Evolutionary conservation across 2,888 invertebrate species (phyloP).

Genomic region (Tineola bisselliella): DNA sequence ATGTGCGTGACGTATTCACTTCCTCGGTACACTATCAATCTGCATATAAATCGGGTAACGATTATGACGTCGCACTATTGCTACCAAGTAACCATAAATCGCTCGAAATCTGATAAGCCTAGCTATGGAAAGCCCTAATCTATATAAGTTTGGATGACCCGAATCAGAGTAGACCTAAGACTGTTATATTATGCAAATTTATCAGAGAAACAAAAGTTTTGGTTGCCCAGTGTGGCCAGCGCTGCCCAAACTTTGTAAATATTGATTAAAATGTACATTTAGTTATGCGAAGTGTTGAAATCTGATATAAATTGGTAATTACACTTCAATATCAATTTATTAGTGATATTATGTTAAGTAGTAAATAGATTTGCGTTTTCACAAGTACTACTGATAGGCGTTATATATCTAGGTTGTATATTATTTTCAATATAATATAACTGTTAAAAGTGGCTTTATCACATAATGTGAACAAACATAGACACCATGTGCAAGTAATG

Average conservation of each 20-base stretch:
- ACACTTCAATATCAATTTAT: neutral
- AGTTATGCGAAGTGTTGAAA: conserved; percentile 7
- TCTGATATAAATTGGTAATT: conserved; percentile 1
- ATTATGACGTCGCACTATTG: conserved; percentile 60
- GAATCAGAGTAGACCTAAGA: conserved; percentile 59
- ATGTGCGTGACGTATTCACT: conserved; percentile 31
- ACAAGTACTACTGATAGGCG: too few species aligned
- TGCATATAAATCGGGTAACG: conserved; percentile 69
- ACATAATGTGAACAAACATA: conserved; percentile 22
- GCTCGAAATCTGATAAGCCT: conserved; percentile 63
- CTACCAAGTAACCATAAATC: conserved; percentile 54
- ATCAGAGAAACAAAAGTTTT: conserved; percentile 60
- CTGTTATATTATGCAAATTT: conserved; percentile 66
- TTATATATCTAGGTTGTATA: neutral
- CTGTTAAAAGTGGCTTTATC: conserved; percentile 25
- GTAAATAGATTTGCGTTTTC: neutral
- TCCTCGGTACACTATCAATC: conserved; percentile 45
- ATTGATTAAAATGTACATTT: conserved; percentile 9
- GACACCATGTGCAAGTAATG: conserved; percentile 47
- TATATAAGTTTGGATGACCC: conserved; percentile 63
- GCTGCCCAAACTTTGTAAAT: neutral
- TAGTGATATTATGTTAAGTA: neutral
- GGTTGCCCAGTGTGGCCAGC: conserved; percentile 32
- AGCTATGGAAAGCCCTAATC: conserved; percentile 61
- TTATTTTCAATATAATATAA: neutral